A percentile compares a stretch with the other conserved stretches of the same genome.
phyloP scores from a whole-genome alignment of 2,888 invertebrate species.

The Cosmopolites sordidus region DNA sequence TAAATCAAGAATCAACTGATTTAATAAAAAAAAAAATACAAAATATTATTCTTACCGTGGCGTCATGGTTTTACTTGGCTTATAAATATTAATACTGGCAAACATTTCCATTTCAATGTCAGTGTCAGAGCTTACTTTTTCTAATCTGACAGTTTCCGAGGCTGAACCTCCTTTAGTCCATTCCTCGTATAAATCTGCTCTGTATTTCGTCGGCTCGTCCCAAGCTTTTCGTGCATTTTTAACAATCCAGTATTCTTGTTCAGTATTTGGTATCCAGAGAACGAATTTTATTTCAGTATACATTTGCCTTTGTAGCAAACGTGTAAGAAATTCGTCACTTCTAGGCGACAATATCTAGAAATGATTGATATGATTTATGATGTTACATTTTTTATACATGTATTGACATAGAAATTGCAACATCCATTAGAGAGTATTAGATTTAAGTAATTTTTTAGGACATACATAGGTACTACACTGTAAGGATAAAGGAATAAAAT shows the following conservation, averaged over 20 bases:
- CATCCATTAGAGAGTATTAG: too few relatives aligned
- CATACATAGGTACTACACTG: too few relatives aligned
- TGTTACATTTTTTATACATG: too few relatives aligned
- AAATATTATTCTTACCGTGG: too few relatives aligned
- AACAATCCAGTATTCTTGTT: constrained; percentile 62
- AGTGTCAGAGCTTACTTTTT: neutral
- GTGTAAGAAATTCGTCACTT: neutral
- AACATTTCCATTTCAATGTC: neutral
- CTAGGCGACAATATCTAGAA: neutral
- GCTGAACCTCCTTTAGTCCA: constrained; percentile 43
- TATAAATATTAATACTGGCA: too few relatives aligned
- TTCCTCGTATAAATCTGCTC: constrained; percentile 52
- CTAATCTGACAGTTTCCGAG: neutral
- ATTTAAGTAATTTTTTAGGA: too few relatives aligned
- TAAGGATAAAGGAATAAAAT: too few relatives aligned
- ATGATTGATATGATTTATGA: too few relatives aligned
- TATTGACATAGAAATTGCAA: too few relatives aligned
- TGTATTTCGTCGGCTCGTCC: constrained; percentile 54
- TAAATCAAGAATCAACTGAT: too few relatives aligned
- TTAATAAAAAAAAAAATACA: too few relatives aligned
- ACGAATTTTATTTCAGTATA: neutral
- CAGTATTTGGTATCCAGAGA: constrained; percentile 15
- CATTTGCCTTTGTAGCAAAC: neutral
- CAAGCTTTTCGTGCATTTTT: constrained; percentile 60
- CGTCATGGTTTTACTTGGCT: too few relatives aligned